Evolutionary conservation across 2,113 vertebrate species (phyloP).

Genomic region (Atrichornis clamosus): DNA sequence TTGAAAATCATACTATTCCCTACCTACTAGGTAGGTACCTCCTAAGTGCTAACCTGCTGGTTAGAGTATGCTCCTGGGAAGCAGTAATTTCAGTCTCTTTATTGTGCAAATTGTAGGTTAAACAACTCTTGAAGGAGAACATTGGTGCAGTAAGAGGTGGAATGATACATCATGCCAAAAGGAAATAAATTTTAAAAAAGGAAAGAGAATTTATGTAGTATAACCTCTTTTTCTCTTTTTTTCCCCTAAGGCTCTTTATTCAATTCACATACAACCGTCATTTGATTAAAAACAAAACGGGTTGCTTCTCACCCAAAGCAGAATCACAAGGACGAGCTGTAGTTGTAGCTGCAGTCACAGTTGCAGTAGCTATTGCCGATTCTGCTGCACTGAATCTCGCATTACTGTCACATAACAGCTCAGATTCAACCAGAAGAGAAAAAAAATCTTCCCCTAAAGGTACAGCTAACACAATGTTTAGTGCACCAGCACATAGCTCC

Average conservation of each 20-base stretch:
- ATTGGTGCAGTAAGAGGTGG: background rate
- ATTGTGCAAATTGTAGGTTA: background rate
- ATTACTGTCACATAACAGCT: fast-evolving
- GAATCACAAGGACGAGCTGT: background rate
- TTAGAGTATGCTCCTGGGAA: background rate
- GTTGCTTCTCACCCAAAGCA: background rate
- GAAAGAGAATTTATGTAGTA: background rate
- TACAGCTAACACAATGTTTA: background rate
- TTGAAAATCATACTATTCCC: background rate
- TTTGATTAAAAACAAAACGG: background rate
- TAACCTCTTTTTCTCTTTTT: background rate
- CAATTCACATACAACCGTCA: background rate
- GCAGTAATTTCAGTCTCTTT: background rate
- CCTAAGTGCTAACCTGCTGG: background rate
- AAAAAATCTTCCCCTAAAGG: background rate
- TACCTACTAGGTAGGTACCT: background rate
- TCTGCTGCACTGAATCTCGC: background rate
- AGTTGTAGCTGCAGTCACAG: background rate
- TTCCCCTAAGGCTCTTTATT: background rate
- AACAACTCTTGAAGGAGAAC: background rate
- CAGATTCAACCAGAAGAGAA: background rate
- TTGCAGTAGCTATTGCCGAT: background rate
- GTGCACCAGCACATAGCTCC: background rate
- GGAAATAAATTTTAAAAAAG: background rate
- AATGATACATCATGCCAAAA: background rate